Base-by-base conservation (phyloP, 2,888 invertebrate genomes). In the Lithophane socia region DNA sequence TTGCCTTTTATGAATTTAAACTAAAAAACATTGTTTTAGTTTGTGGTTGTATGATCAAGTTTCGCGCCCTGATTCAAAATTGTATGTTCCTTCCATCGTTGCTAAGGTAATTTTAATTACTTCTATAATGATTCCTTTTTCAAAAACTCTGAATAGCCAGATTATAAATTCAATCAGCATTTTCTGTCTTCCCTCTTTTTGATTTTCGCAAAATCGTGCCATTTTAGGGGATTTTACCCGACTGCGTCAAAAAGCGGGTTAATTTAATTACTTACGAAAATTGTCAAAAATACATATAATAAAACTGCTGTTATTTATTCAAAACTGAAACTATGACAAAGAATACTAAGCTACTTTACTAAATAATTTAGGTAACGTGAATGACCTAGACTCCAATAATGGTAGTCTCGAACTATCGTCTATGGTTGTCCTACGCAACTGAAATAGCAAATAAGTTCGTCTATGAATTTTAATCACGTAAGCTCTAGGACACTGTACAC, bases 381-480 rank as follows among this genome's bases (percentile, higher is more conserved):
- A 75, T 84, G 84, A 84, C 84, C 84, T 81, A 84, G 77, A 70
- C 72, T 77, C 73, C 52, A 21, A 47, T 54, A 75, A 72, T 68
- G 64, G 73, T 3, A 69, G 77, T 85, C 84, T 79, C 85, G 85
- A 79, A 82, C 85, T 76, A 80, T 86, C 73, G 75, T 80, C 86
- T 79, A 77, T 77, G 75, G 75, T n/a, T 44, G 72, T 65, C 73
- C 73, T 79, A 82, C 72, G 77, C 75, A 68, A 73, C 52, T 29
- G 60, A 83, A 83, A 73, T 83, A 76, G 80, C 56, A 84, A 84
- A 84, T 72, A 71, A 64, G 79, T 54, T 77, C 7, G 60, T 44
- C 60, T 77, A 74, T 70, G 68, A 76, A 84, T 84, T 71, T 64
- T 71, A 75, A 80, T 68, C 76, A 74, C 76, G 56, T 60, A 64